Evolutionary conservation across 2,113 vertebrate species (phyloP).

Genomic region (Suncus etruscus): DNA sequence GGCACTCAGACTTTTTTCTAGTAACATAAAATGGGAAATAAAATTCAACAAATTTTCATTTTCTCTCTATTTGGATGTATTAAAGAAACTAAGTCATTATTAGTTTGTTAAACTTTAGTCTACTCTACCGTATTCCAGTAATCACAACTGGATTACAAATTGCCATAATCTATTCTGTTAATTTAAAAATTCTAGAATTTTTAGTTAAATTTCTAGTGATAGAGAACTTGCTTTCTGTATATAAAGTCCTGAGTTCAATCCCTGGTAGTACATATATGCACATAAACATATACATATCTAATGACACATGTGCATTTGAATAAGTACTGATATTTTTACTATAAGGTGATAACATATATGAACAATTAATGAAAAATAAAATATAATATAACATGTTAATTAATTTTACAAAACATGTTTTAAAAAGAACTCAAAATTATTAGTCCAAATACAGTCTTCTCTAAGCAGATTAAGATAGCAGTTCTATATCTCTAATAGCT

Average conservation of each 20-base stretch:
- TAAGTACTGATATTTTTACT: neutral
- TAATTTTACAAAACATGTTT: neutral
- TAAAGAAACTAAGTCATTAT: neutral
- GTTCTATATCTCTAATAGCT: neutral
- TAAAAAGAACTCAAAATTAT: neutral
- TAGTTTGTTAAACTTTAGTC: neutral
- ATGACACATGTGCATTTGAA: too few species aligned
- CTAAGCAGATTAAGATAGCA: neutral
- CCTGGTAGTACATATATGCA: too few species aligned
- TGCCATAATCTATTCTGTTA: too few species aligned
- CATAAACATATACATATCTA: too few species aligned
- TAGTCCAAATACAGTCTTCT: neutral
- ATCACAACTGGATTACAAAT: too few species aligned
- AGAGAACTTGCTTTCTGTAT: too few species aligned
- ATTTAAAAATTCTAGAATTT: neutral
- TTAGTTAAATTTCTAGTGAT: neutral
- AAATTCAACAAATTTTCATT: neutral
- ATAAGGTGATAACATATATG: neutral
- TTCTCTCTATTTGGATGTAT: neutral
- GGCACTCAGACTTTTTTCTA: too few species aligned
- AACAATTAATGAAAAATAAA: neutral
- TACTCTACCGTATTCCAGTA: too few species aligned
- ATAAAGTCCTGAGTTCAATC: too few species aligned
- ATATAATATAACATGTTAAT: neutral
- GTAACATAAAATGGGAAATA: too few species aligned